Base-by-base conservation (phyloP, 2,113 vertebrate species). In the Nothoprocta perdicaria region DNA sequence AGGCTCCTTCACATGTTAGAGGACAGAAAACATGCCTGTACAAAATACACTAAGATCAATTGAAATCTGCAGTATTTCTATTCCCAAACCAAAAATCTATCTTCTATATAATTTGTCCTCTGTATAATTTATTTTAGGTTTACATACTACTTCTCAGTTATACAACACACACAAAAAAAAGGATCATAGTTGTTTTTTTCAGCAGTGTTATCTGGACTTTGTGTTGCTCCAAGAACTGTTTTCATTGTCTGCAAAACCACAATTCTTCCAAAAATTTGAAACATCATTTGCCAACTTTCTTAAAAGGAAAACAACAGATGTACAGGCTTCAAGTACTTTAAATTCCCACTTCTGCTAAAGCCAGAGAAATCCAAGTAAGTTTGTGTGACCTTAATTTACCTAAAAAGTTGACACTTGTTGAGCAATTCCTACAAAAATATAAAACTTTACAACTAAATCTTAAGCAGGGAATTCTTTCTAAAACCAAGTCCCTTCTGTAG, bases 221-320 rank as follows among this genome's bases (percentile, higher is more conserved):
- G 69, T 69, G 71, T 76, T 73, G 43, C 74, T 61, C 35, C 13
- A 88, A 79, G 29, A 38, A 18, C 69, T 65, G n/a, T 58, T 76
- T 60, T 26, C 84, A 89, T 93, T 86, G 84, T 89, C 71, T 95
- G 35, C 35, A 93, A 93, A 93, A 86, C 86, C 90, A 6, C 95
- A 95, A 76, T 88, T 90, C 88, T 77, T 66, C 74, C 62, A 62
- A 82, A 87, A 90, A 84, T 73, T 73, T 79, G 16, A 94, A 93
- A 89, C 80, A 95, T 92, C 88, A 10, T 13, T 46, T 94, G 92
- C 92, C 93, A 94, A 72, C 86, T 94, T 92, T 80, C 86, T 91
- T 46, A 60, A 55, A 29, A 63, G 55, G 38, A 67, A 74, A 86
- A 80, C 31, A 91, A 60, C 71, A 67, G 63, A 88, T 0, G 0